These are phyloP conservation scores for Molorchus minor DNA, from an alignment of 2,888 invertebrate species.

Conservation along the genomic window DNA sequence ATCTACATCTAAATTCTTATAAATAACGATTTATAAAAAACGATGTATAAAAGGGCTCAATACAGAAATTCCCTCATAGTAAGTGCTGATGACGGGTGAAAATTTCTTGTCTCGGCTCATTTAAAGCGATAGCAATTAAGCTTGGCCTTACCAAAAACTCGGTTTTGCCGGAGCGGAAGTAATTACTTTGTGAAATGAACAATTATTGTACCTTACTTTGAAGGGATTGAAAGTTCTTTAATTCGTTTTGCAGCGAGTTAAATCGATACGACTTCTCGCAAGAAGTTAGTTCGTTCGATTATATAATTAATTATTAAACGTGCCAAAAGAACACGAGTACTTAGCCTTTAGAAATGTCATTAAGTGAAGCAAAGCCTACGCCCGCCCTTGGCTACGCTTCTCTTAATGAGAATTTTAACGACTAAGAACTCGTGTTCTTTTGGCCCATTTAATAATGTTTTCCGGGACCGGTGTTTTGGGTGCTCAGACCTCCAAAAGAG, in stretches of 20 bases:
- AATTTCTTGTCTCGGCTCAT: constrained; percentile 3
- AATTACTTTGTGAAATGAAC: constrained; percentile 16
- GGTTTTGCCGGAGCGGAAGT: constrained; percentile 10
- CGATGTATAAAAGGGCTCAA: neutral
- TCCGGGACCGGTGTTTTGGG: too few relatives aligned
- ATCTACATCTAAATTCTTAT: too few relatives aligned
- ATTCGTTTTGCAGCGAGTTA: neutral
- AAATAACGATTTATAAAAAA: too few relatives aligned
- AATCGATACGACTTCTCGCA: neutral
- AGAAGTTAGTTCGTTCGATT: neutral
- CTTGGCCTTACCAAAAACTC: constrained; percentile 2
- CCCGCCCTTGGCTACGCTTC: too few relatives aligned
- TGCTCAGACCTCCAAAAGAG: too few relatives aligned
- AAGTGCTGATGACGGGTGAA: constrained; percentile 8
- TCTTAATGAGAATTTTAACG: too few relatives aligned
- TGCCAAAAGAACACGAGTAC: too few relatives aligned
- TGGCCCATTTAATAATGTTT: too few relatives aligned
- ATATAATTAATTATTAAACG: too few relatives aligned
- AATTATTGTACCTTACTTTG: constrained; percentile 1
- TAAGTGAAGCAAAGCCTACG: too few relatives aligned
- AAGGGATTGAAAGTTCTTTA: constrained; percentile 2
- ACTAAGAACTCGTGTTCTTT: too few relatives aligned
- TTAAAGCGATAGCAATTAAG: constrained; percentile 21
- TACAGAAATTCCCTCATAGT: neutral
- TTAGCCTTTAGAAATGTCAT: too few relatives aligned